A percentile compares a stretch with the other conserved stretches of the same genome.
phyloP scores from a whole-genome alignment of 2,888 invertebrate genomes.

The Strigamia crassipes region DNA sequence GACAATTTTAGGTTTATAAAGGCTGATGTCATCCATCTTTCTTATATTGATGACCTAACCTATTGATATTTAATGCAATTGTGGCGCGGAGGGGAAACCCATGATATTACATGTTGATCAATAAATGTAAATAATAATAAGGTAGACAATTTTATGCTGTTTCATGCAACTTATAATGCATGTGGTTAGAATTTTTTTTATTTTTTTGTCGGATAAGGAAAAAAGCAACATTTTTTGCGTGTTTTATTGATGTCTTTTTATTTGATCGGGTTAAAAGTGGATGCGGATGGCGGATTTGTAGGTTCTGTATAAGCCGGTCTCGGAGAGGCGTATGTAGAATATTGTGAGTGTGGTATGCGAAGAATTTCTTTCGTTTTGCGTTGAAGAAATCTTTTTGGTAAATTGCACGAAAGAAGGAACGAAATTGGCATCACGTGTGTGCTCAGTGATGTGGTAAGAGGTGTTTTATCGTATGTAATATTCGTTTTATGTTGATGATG shows the following conservation, averaged over 20 bases:
- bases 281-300: conserved; percentile 7
- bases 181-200: background rate
- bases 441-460: conserved; percentile 36
- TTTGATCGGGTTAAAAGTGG: conserved; percentile 20
- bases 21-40: conserved; percentile 30
- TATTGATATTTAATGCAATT: conserved; percentile 37
- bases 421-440: conserved; percentile 42
- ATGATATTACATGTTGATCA: background rate
- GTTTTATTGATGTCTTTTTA: conserved; percentile 32
- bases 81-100: background rate
- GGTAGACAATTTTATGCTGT: background rate
- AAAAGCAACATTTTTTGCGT: background rate
- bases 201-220: background rate
- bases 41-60: conserved; percentile 31
- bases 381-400: conserved; percentile 40
- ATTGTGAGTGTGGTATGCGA: conserved; percentile 29
- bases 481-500: conserved; percentile 40
- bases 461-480: conserved; percentile 38
- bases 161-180: no score
- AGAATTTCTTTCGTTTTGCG: conserved; percentile 37
- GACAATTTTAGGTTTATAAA: conserved; percentile 13
- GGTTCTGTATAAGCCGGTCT: background rate
- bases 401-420: conserved; percentile 36
- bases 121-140: background rate
- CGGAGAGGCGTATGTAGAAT: background rate